Conservation (phyloP, 2,797 vertebrate species). For the Lepilemur septentrionalis region DNA sequence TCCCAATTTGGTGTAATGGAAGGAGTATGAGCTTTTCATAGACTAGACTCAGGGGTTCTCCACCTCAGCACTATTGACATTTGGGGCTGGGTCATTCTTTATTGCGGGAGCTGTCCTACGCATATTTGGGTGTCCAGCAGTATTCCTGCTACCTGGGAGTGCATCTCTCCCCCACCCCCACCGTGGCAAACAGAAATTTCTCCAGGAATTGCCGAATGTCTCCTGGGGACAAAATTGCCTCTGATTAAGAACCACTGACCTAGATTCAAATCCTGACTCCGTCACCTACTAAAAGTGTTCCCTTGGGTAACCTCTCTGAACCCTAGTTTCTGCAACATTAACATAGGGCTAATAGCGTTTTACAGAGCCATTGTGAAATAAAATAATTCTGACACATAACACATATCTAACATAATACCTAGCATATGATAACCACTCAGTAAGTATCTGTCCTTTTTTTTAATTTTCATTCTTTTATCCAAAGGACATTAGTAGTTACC, state of each 20-base stretch:
- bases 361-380: neutral
- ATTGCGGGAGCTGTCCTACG: no score
- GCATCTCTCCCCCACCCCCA: neutral
- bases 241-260: neutral
- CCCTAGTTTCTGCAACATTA: neutral
- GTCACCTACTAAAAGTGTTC: neutral
- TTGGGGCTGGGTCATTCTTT: neutral
- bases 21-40: neutral
- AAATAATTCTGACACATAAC: neutral
- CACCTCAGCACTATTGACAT: neutral
- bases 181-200: neutral
- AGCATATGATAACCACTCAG: neutral
- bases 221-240: neutral
- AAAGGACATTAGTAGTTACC: neutral
- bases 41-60: neutral
- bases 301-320: neutral
- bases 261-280: neutral
- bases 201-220: neutral
- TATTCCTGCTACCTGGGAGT: rapidly evolving
- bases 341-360: neutral
- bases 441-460: neutral
- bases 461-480: neutral
- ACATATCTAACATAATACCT: neutral
- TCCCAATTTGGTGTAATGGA: neutral
- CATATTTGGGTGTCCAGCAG: neutral